These are phyloP conservation scores for Drosophila birchii DNA, from an alignment of 2,888 invertebrate species.

Conservation along the genomic window DNA sequence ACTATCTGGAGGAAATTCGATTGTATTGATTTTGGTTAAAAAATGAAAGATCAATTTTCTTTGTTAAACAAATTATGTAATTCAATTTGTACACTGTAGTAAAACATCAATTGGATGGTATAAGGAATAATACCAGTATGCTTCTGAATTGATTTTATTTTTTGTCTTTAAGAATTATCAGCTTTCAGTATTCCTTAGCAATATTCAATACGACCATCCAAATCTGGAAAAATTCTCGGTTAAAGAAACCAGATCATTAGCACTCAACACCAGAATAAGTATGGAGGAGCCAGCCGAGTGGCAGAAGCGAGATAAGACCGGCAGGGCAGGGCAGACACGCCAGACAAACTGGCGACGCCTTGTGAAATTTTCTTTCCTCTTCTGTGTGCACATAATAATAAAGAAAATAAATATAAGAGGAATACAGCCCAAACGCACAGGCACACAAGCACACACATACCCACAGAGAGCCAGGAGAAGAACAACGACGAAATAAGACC, in stretches of 20 bases:
- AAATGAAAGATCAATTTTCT: background rate
- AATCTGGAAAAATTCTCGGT: background rate
- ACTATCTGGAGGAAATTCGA: background rate
- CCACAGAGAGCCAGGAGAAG: background rate
- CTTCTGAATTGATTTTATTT: background rate
- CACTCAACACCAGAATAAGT: conserved; percentile 23
- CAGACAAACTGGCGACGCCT: conserved; percentile 83
- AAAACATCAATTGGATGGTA: background rate
- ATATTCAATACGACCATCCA: background rate
- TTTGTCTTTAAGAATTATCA: background rate
- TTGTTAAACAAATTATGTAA: background rate
- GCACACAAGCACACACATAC: conserved; percentile 20
- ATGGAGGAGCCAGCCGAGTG: conserved; percentile 15
- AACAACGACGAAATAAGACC: conserved; percentile 50
- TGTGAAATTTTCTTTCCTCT: conserved; percentile 78
- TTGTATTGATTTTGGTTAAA: background rate
- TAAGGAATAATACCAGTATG: too few species aligned
- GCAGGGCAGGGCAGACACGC: conserved; percentile 60
- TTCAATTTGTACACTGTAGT: background rate
- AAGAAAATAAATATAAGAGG: conserved; percentile 69
- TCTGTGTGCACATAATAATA: conserved; percentile 68
- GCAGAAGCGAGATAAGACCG: conserved; percentile 32
- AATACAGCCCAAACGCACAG: conserved; percentile 12
- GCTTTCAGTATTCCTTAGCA: background rate
- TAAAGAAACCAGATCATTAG: conserved; percentile 13